Base-by-base conservation (phyloP, 2,113 vertebrate species). In the Campylomormyrus tamandua region DNA sequence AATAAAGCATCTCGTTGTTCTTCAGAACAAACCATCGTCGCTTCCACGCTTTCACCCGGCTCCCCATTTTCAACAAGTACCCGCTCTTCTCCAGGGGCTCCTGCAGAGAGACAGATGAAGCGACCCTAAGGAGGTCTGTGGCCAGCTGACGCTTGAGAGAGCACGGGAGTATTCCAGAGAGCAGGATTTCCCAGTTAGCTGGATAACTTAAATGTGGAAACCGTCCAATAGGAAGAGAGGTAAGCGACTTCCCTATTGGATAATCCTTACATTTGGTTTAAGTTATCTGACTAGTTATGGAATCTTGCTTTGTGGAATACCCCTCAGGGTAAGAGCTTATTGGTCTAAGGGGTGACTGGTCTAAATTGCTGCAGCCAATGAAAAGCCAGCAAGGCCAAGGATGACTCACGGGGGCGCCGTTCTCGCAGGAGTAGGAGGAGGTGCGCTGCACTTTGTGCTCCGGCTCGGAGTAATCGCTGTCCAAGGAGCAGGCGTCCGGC, bases 51-150 rank as follows among this genome's bases (percentile, higher is more conserved):
- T 97, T 97, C 83, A 97, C 95, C 92, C 96, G 96, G 91, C 95
- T 96, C 62, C 97, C 96, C 97, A 98, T 97, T 94, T 98, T 98
- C 92, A 98, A 93, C 93, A 98, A 94, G 94, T 98, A 98, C 42
- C 97, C 97, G 0, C 97, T 97, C 92, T 98, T 98, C 93, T 98
- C 97, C 91, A 97, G 88, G 50, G 94, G 96, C 92, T 98, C 97
- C 97, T 98, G 45, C 58, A 45, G 31, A n/a, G 3, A 45, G 53
- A 15, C 39, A 83, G 1, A 93, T 15, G 93, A 48, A 74, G 3
- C 10, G 52, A 35, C 21, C n/a, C n/a, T 53, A 48, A 87, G n/a
- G 27, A 53, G 9, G 9, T 53, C 49, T 56, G 50, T 56, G 39
- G 10, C 24, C 58, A 27, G 39, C 24, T n/a, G 87, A 35, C 1